Evolutionary conservation across 2,888 invertebrate genomes (phyloP).

Genomic region (Microplitis manilae): DNA sequence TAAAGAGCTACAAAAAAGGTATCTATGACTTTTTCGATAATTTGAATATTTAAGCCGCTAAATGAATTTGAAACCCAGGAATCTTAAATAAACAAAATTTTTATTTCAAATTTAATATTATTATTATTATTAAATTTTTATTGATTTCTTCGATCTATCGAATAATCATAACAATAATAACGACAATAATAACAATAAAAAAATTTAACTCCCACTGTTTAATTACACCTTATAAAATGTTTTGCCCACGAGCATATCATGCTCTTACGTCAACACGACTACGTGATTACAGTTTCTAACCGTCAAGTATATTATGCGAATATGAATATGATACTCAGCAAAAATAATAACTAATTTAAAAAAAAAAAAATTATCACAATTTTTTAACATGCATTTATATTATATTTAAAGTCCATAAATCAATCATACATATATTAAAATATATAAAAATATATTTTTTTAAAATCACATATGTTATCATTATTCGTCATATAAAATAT

Average conservation of each 20-base stretch:
- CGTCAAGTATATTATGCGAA: background rate
- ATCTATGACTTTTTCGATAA: no score
- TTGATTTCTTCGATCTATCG: background rate
- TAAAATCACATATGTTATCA: no score
- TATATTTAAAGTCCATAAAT: no score
- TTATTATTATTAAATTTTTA: background rate
- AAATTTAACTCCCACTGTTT: slow-evolving; percentile 14
- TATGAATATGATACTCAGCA: background rate
- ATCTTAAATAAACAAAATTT: no score
- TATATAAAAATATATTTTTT: no score
- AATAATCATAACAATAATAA: background rate
- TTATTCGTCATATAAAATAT: no score
- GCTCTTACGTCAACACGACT: slow-evolving; percentile 28
- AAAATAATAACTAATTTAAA: background rate
- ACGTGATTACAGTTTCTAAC: background rate
- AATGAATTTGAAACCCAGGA: no score
- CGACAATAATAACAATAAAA: background rate
- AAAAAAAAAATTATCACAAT: no score
- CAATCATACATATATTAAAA: no score
- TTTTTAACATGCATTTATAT: no score
- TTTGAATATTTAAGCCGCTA: no score
- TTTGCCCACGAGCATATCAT: slow-evolving; percentile 23
- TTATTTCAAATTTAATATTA: background rate
- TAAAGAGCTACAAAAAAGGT: no score
- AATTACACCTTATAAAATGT: slow-evolving; percentile 27